phyloP scores from a whole-genome alignment of 2,888 invertebrate genomes.

The Cepaea hortensis region DNA sequence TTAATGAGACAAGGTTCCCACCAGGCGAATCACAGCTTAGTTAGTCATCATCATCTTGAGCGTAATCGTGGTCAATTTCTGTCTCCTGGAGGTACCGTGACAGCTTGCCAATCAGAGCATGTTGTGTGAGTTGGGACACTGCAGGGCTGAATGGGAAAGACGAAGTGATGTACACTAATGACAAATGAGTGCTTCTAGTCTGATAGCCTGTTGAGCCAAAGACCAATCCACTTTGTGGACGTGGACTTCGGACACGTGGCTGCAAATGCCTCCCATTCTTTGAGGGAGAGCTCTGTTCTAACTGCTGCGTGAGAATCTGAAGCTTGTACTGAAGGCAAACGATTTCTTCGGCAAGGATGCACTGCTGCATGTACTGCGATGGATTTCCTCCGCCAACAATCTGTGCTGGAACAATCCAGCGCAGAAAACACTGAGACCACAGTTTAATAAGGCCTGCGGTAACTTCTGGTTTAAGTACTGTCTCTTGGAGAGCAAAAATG shows the following conservation, averaged over 20 bases:
- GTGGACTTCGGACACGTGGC: slow-evolving; percentile 12
- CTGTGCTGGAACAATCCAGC: slow-evolving; percentile 90
- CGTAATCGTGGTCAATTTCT: slow-evolving; percentile 61
- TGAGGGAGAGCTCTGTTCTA: neutral
- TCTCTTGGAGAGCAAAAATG: slow-evolving; percentile 46
- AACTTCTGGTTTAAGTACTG: slow-evolving; percentile 56
- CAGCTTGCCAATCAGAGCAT: slow-evolving; percentile 60
- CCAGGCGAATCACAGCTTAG: slow-evolving; percentile 9
- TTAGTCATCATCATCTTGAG: slow-evolving; percentile 56
- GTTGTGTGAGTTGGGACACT: slow-evolving; percentile 58
- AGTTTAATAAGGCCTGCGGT: slow-evolving; percentile 78
- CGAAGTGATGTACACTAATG: slow-evolving; percentile 64
- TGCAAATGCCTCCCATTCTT: neutral
- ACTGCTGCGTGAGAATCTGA: slow-evolving; percentile 54
- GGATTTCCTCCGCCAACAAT: slow-evolving; percentile 83
- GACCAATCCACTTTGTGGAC: slow-evolving; percentile 66
- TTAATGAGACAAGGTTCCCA: neutral
- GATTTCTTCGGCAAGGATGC: slow-evolving; percentile 76
- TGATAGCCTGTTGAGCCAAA: slow-evolving; percentile 60
- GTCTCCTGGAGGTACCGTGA: slow-evolving; percentile 65
- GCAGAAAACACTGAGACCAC: slow-evolving; percentile 92
- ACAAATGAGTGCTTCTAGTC: slow-evolving; percentile 57
- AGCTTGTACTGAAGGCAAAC: slow-evolving; percentile 70
- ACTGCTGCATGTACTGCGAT: slow-evolving; percentile 75
- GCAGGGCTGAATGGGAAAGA: slow-evolving; percentile 69